Evolutionary conservation across 2,888 invertebrate genomes (phyloP), one percentile per base, ranked within the genome.

Genomic region (Lasioglossum oenotherae): DNA sequence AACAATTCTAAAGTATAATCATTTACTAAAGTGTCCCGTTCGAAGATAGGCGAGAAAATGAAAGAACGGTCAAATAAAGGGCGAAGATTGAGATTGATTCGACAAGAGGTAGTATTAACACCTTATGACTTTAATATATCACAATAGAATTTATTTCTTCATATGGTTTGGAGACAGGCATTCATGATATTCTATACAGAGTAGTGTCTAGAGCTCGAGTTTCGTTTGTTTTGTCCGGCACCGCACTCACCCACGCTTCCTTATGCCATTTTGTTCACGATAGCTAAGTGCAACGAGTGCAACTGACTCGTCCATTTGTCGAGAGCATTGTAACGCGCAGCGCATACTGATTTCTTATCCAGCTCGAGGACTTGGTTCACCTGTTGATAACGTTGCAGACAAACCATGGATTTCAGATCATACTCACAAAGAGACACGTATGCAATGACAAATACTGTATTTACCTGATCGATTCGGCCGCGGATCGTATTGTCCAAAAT

Each of bases 231-330:
- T 64, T 86, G 81, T 88, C 85, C 53, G 78, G 73, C 75, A 78
- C 78, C 82, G 77, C 78, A 12, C 71, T 78, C 77, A 77, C 44
- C 72, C 16, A 72, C 74, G 60, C 71, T 41, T 78, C 44, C 82
- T 96, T 96, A 98, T 91, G 98, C 97, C 98, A 99, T 99, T 97
- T 99, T 99, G 96, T 98, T 98, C 93, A 98, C 97, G 93, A 99
- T 98, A 81, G 98, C 98, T 93, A 97, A 96, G 95, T 99, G 99
- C 92, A 99, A 96, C 74, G 97, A 97, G 91, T 97, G 96, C 89
- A 99, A 96, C 96, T 99, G 99, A 95, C 97, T 97, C 85, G 99
- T 98, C 99, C 99, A 99, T 96, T 98, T 98, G 95, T 99, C 99
- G 93, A 99, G 96, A 74, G 99, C 99, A 93, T 97, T 97, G 96